phyloP scores from a whole-genome alignment of 2,888 invertebrate genomes.

The Drosophila austrosaltans region DNA sequence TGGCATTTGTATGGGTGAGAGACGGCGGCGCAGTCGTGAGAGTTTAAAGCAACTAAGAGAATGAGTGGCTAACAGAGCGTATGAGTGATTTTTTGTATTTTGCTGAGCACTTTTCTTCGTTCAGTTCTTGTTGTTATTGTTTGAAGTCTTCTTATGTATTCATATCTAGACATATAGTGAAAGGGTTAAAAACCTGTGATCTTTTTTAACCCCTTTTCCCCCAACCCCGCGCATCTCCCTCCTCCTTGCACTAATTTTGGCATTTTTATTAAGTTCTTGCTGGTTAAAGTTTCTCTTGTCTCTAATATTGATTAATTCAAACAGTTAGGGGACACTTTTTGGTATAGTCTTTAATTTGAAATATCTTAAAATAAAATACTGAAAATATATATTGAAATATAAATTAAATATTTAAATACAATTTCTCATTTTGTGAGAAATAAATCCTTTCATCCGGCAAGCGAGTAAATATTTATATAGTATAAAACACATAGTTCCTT shows the following conservation, averaged over 20 bases:
- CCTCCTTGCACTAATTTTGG: background rate
- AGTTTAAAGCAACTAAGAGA: conserved; percentile 12
- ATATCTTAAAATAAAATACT: background rate
- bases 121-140: conserved; percentile 21
- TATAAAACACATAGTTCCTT: conserved; percentile 37
- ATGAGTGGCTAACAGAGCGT: conserved; percentile 45
- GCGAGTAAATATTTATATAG: conserved; percentile 22
- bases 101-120: conserved; percentile 28
- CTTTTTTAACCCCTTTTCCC: conserved; percentile 38
- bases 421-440: conserved; percentile 1
- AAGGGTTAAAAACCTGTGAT: conserved; percentile 77
- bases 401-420: conserved; percentile 19
- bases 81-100: conserved; percentile 58
- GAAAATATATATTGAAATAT: background rate
- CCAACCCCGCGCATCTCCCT: conserved; percentile 10
- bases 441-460: conserved; percentile 15
- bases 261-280: conserved; percentile 14
- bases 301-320: conserved; percentile 70
- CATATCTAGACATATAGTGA: conserved; percentile 62
- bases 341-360: conserved; percentile 39
- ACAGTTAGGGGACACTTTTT: background rate
- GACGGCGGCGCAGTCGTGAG: conserved; percentile 54
- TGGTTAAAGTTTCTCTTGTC: conserved; percentile 58
- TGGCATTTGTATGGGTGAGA: conserved; percentile 38
- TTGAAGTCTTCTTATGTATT: conserved; percentile 50